phyloP scores from a whole-genome alignment of 2,888 invertebrate species.

The Habrosyne pyritoides region DNA sequence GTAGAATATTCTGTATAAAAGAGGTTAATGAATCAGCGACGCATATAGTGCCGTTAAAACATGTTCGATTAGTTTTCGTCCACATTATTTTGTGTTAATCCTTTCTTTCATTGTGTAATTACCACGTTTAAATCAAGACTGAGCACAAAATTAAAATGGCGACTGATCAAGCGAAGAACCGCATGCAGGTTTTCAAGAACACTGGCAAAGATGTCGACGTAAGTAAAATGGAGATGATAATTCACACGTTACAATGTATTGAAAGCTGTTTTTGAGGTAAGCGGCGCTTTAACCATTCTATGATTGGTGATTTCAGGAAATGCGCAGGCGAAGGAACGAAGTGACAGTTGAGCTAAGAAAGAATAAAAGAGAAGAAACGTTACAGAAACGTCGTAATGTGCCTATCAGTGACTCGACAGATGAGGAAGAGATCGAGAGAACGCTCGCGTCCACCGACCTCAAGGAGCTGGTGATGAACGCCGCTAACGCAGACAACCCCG shows the following conservation, averaged over 20 bases:
- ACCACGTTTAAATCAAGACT: conserved; percentile 61
- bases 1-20: conserved; percentile 65
- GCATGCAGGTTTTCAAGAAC: conserved; percentile 98
- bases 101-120: conserved; percentile 74
- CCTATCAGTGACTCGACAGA: conserved; percentile 92
- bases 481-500: conserved; percentile 89
- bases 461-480: conserved; percentile 94
- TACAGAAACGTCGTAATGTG: conserved; percentile 98
- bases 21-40: conserved; percentile 64
- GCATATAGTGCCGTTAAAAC: conserved; percentile 65
- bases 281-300: conserved; percentile 25
- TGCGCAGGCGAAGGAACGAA: conserved; percentile 98
- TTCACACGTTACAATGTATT: conserved; percentile 15
- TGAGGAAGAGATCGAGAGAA: conserved; percentile 90
- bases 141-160: conserved; percentile 87
- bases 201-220: conserved; percentile 99
- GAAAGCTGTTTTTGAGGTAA: conserved; percentile 12
- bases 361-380: conserved; percentile 98
- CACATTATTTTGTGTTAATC: conserved; percentile 68
- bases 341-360: conserved; percentile 98
- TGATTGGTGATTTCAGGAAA: conserved; percentile 87
- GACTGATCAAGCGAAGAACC: conserved; percentile 91
- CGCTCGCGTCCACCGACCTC: conserved; percentile 88
- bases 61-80: conserved; percentile 72
- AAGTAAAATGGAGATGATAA: conserved; percentile 76